Evolutionary conservation across 2,113 vertebrate species (phyloP).

Genomic region (Hippocampus comes): DNA sequence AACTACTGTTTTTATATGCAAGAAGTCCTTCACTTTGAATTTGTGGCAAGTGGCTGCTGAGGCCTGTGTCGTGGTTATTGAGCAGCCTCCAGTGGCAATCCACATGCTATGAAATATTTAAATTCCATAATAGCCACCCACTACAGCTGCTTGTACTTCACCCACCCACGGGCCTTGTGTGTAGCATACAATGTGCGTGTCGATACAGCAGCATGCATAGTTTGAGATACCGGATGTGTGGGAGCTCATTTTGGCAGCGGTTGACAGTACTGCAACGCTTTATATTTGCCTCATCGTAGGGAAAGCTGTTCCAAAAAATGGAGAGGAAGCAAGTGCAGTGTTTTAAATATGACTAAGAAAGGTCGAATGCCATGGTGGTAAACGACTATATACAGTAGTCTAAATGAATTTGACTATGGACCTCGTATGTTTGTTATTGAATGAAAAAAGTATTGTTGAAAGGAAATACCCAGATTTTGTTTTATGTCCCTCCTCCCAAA

Average conservation of each 20-base stretch:
- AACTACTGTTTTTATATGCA: slow-evolving; percentile 22
- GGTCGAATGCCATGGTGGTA: slow-evolving; percentile 10
- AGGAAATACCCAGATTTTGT: background rate
- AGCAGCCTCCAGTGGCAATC: slow-evolving; percentile 36
- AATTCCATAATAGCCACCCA: slow-evolving; percentile 59
- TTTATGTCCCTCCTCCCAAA: background rate
- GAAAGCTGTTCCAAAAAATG: slow-evolving; percentile 45
- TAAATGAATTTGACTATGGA: background rate
- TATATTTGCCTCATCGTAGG: slow-evolving; percentile 51
- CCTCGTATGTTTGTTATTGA: background rate
- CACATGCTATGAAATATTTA: slow-evolving; percentile 43
- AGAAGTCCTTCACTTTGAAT: slow-evolving; percentile 21
- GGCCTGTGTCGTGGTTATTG: slow-evolving; percentile 26
- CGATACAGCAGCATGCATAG: slow-evolving; percentile 44
- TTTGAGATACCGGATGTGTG: slow-evolving; percentile 63
- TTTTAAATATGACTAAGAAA: slow-evolving; percentile 24
- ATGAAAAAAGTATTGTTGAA: background rate
- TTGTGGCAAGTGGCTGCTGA: slow-evolving; percentile 23
- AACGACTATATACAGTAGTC: slow-evolving; percentile 16
- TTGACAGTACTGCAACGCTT: slow-evolving; percentile 47
- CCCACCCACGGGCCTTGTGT: slow-evolving; percentile 45
- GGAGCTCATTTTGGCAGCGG: slow-evolving; percentile 62
- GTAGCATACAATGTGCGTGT: slow-evolving; percentile 34
- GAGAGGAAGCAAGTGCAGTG: slow-evolving; percentile 20
- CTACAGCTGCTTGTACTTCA: slow-evolving; percentile 46